A percentile compares a stretch with the other conserved stretches of the same genome.
Evolutionary conservation across 1,140 invertebrate genomes (phyloP).

Genomic region (Drosophila pruinosa): DNA sequence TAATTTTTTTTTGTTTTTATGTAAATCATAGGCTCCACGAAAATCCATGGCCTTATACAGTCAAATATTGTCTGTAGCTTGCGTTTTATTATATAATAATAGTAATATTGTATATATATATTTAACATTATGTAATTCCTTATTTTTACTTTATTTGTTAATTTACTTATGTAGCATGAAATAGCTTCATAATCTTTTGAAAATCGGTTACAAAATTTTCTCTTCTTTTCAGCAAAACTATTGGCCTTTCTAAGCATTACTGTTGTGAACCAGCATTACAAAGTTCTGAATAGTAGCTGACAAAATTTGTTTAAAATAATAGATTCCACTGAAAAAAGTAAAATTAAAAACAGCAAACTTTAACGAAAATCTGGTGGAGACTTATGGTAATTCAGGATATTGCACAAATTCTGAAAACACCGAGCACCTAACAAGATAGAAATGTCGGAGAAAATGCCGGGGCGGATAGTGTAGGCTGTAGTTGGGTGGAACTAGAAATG

Average conservation of each 20-base stretch:
- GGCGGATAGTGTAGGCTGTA: slow-evolving; percentile 1
- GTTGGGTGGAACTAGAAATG: slow-evolving; percentile 34
- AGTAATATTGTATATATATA: too few relatives aligned
- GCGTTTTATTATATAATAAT: too few relatives aligned
- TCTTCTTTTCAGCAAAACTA: slow-evolving; percentile 2
- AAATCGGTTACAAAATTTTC: too few relatives aligned
- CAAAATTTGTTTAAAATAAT: slow-evolving; percentile 27
- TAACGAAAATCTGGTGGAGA: slow-evolving; percentile 53
- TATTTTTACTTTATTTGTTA: too few relatives aligned
- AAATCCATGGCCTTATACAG: too few relatives aligned
- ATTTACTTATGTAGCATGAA: too few relatives aligned
- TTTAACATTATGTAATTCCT: too few relatives aligned
- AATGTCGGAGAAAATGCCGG: neutral
- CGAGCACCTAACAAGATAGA: slow-evolving; percentile 24
- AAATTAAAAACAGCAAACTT: slow-evolving; percentile 10
- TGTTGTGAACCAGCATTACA: neutral
- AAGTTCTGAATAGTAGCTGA: slow-evolving; percentile 24
- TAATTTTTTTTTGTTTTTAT: too few relatives aligned
- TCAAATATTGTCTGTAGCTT: too few relatives aligned
- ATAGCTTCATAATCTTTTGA: too few relatives aligned
- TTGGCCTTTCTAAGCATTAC: neutral
- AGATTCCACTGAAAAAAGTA: slow-evolving; percentile 12
- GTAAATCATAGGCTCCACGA: too few relatives aligned
- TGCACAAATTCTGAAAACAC: slow-evolving; percentile 60
- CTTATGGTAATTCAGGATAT: slow-evolving; percentile 76